Evolutionary conservation across 2,113 vertebrate species (phyloP).

Genomic region (Mionectes macconnelli): DNA sequence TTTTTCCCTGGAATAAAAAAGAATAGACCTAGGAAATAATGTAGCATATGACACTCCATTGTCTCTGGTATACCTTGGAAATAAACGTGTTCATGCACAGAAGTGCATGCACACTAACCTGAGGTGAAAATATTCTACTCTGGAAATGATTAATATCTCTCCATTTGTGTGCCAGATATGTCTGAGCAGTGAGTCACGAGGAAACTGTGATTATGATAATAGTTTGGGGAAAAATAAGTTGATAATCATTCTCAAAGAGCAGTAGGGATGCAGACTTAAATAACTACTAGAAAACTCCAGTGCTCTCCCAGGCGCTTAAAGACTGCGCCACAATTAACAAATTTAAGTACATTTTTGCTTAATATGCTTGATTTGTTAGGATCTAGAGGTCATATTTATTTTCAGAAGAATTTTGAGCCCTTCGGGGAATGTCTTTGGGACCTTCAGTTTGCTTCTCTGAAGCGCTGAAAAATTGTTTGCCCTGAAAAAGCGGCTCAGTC

Average conservation of each 20-base stretch:
- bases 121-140: background rate
- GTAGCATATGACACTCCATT: background rate
- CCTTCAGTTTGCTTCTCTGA: background rate
- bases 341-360: background rate
- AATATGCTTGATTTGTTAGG: background rate
- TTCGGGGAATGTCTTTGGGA: background rate
- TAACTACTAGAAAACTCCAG: background rate
- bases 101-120: accelerated
- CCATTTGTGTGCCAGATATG: background rate
- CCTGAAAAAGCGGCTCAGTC: background rate
- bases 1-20: background rate
- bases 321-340: background rate
- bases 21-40: background rate
- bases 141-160: background rate
- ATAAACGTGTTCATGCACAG: background rate
- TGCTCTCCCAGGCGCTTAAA: background rate
- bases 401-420: background rate
- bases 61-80: background rate
- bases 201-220: background rate
- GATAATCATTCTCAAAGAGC: background rate
- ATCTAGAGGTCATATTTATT: background rate
- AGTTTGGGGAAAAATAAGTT: background rate
- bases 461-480: background rate
- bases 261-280: background rate
- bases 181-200: background rate